Evolutionary conservation across 2,797 vertebrate species (phyloP).

Genomic region (Poecilia gillii): DNA sequence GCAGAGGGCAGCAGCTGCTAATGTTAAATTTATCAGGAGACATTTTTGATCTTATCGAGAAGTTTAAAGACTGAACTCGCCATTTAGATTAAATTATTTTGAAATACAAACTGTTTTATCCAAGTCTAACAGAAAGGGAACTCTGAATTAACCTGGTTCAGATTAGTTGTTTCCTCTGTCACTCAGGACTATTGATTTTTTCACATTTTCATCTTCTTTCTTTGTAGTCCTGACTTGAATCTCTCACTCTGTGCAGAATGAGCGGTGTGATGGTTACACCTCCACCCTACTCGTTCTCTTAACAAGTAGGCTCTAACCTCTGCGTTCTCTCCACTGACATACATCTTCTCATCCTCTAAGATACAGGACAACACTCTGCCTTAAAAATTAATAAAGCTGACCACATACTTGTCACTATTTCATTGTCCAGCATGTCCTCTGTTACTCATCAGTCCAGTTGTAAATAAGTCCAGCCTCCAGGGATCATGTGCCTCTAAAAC

Average conservation of each 20-base stretch:
- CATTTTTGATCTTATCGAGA: background rate
- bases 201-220: background rate
- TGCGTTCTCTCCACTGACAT: constrained; percentile 45
- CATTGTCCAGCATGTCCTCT: constrained; percentile 72
- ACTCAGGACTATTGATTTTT: background rate
- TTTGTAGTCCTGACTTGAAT: constrained; percentile 1
- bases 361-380: constrained; percentile 77
- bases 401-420: constrained; percentile 79
- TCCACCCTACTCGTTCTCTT: constrained; percentile 65
- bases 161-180: background rate
- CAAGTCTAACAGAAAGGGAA: constrained; percentile 1
- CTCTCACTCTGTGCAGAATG: constrained; percentile 16
- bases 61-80: background rate
- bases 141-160: constrained; percentile 2
- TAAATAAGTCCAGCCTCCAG: constrained; percentile 76
- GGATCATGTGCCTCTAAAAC: constrained; percentile 69
- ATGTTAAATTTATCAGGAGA: background rate
- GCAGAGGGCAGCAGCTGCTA: constrained; percentile 71
- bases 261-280: constrained; percentile 42
- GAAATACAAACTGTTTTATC: constrained; percentile 24
- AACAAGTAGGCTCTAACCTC: constrained; percentile 62
- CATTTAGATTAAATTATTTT: background rate
- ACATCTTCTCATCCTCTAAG: constrained; percentile 70
- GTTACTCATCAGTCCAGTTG: constrained; percentile 75
- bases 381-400: constrained; percentile 84